Evolutionary conservation across 2,888 invertebrate genomes (phyloP).

Genomic region (Nephrocerus scutellatus): DNA sequence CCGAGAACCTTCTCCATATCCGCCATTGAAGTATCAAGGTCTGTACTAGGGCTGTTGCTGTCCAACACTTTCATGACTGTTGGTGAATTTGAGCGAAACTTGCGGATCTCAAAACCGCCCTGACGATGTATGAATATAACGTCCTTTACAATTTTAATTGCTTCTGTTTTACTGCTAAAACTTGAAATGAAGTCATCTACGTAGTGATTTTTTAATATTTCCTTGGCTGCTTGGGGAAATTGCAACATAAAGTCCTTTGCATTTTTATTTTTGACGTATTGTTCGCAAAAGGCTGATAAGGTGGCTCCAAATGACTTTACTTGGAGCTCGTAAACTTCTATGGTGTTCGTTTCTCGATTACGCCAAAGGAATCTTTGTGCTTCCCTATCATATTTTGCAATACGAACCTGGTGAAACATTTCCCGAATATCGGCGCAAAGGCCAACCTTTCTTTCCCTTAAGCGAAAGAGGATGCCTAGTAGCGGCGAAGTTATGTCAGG

Average conservation of each 20-base stretch:
- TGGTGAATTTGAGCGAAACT: constrained; percentile 20
- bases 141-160: constrained; percentile 14
- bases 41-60: too few relatives aligned
- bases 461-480: constrained; percentile 36
- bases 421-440: constrained; percentile 31
- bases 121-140: constrained; percentile 13
- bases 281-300: constrained; percentile 24
- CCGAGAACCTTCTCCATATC: constrained; percentile 17
- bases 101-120: constrained; percentile 20
- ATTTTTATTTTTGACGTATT: constrained; percentile 23
- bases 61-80: constrained; percentile 13
- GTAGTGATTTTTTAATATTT: constrained; percentile 20
- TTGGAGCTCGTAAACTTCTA: constrained; percentile 22
- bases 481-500: constrained; percentile 34
- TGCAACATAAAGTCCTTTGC: constrained; percentile 15
- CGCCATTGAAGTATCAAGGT: constrained; percentile 12
- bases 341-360: constrained; percentile 5
- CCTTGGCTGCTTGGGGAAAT: constrained; percentile 19
- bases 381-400: constrained; percentile 28
- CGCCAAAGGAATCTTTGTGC: constrained; percentile 34
- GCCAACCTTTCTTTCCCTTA: constrained; percentile 33
- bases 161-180: constrained; percentile 22
- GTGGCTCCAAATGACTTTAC: constrained; percentile 27
- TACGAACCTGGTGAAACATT: constrained; percentile 29
- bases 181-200: constrained; percentile 31